Evolutionary conservation across 2,113 vertebrate genomes (phyloP), one percentile per base, ranked within the genome.

Genomic region (Leucopsar rothschildi): DNA sequence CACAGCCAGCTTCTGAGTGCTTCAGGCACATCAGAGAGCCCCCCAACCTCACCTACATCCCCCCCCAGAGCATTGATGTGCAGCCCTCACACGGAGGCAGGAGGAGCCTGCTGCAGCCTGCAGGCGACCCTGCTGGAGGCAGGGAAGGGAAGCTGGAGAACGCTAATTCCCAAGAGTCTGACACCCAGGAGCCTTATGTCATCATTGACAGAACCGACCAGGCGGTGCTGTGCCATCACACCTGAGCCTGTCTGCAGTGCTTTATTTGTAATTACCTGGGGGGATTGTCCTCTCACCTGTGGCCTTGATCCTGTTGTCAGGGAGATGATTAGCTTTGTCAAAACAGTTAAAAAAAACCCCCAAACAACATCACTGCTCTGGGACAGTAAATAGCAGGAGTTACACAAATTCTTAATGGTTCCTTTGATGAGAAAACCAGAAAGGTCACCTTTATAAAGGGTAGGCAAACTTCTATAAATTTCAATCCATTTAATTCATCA

Each of bases 41-140:
- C 17, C 98, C 98, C 24, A 95, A 95, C 64, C 96, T 95, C 37
- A 96, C 95, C 53, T 98, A 97, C 61, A 86, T 98, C 64, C 95
- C 97, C 25, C 97, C 96, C 0, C 77, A 31, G 20, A 82, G 88
- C 31, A 78, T 90, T 17, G 76, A 88, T 21, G 63, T 29, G 11
- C 93, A 2, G 25, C 42, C 63, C 45, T 44, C 78, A 5, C 14
- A 0, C 1, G 2, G 23, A 22, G 82, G 47, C 60, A 90, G 77
- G 53, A 86, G 49, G 45, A 80, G 50, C 53, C 18, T 65, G 65
- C 10, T 69, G n/a, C 92, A 92, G 45, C 49, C 92, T 52, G 70
- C 92, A 64, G 9, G 1, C 29, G 76, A 47, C 65, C 75, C 15
- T 60, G 28, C 65, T 3, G 35, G 82, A 63, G 52, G 52, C 39